phyloP scores from a whole-genome alignment of 2,113 vertebrate genomes.

The Notothenia coriiceps region DNA sequence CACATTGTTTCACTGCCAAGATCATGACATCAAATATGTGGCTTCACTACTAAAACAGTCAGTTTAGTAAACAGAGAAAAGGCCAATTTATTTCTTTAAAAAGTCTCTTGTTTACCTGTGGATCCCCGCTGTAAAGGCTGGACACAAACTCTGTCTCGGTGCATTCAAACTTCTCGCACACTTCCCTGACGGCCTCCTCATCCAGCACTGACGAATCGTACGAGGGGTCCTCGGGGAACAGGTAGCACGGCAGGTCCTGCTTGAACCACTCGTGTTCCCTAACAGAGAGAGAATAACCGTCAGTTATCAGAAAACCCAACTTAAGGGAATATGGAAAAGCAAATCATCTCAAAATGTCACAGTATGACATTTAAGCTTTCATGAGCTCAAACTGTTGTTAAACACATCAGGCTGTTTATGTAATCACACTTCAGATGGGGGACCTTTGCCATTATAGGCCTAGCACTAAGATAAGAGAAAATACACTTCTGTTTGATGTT shows the following conservation, averaged over 20 bases:
- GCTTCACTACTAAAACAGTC: not conserved
- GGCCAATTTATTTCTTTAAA: not conserved
- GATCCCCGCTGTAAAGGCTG: slow-evolving; percentile 96
- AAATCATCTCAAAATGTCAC: not conserved
- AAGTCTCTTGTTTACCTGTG: slow-evolving; percentile 72
- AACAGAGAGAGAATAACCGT: slow-evolving; percentile 14
- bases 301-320: not conserved
- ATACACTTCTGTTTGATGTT: not conserved
- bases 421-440: not conserved
- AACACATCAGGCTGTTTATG: not conserved
- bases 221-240: slow-evolving; percentile 97
- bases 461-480: not conserved
- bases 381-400: not conserved
- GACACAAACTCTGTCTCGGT: slow-evolving; percentile 93
- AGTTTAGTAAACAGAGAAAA: not conserved
- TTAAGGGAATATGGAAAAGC: too few relatives aligned
- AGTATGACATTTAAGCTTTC: not conserved
- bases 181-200: slow-evolving; percentile 95
- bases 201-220: slow-evolving; percentile 94
- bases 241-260: slow-evolving; percentile 94
- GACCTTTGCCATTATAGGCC: not conserved
- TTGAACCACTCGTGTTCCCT: slow-evolving; percentile 99
- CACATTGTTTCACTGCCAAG: not conserved
- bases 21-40: not conserved
- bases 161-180: slow-evolving; percentile 98